phyloP scores from a whole-genome alignment of 92 coral and sea anemone species.

The Pocillopora meandrina region DNA sequence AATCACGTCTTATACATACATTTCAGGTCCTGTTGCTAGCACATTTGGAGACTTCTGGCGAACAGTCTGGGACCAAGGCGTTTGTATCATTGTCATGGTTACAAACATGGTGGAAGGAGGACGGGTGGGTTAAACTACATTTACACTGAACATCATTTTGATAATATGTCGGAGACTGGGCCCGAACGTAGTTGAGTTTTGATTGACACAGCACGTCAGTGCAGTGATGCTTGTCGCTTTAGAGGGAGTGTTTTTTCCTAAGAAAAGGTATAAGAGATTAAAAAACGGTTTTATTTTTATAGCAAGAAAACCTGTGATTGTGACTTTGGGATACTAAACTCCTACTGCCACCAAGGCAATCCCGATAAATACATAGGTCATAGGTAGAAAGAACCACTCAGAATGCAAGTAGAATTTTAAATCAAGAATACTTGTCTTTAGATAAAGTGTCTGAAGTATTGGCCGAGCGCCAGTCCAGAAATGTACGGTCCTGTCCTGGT shows the following conservation, averaged over 20 bases:
- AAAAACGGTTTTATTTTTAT: too few species aligned
- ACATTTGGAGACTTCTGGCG: slow-evolving; percentile 93
- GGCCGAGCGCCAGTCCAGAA: slow-evolving; percentile 97
- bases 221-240: too few species aligned
- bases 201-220: too few species aligned
- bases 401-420: not conserved
- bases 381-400: not conserved
- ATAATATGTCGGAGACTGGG: too few species aligned
- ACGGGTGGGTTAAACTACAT: slow-evolving; percentile 49
- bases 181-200: too few species aligned
- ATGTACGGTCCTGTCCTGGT: slow-evolving; percentile 90
- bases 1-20: not conserved
- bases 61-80: slow-evolving; percentile 85
- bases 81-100: slow-evolving; percentile 77
- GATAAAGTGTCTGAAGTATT: slow-evolving; percentile 94
- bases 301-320: too few species aligned
- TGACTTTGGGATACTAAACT: too few species aligned
- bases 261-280: too few species aligned
- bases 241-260: too few species aligned
- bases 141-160: not conserved
- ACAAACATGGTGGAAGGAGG: slow-evolving; percentile 88
- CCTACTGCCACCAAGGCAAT: too few species aligned
- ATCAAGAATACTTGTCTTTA: slow-evolving; percentile 22
- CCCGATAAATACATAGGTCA: too few species aligned
- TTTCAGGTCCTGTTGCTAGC: slow-evolving; percentile 80